A percentile compares a stretch with the other conserved stretches of the same genome.
Conservation (phyloP, 1,140 invertebrate species). For the Agrilus planipennis region DNA sequence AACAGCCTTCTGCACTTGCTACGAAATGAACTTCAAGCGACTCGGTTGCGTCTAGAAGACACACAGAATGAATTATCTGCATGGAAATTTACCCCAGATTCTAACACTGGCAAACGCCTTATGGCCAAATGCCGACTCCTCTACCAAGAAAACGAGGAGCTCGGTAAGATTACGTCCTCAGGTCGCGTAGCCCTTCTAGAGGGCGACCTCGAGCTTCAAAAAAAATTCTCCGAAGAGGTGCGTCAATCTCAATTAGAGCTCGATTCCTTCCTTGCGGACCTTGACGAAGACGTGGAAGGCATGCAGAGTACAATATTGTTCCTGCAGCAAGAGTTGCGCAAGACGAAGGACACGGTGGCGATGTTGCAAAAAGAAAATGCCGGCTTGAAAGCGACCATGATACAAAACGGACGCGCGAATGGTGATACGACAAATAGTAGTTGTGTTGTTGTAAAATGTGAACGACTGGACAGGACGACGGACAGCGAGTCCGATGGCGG, state of each 20-base stretch:
- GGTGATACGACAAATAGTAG: too few relatives aligned
- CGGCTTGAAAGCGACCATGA: constrained; percentile 24
- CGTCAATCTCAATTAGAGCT: constrained; percentile 94
- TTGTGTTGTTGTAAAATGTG: constrained; percentile 32
- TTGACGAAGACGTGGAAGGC: constrained; percentile 95
- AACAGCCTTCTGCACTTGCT: constrained; percentile 89
- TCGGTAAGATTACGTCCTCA: constrained; percentile 90
- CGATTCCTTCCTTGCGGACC: constrained; percentile 88
- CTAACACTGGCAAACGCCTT: constrained; percentile 91
- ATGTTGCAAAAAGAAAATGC: constrained; percentile 29
- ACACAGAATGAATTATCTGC: constrained; percentile 95
- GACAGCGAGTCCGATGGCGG: constrained; percentile 36
- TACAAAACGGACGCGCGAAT: constrained; percentile 25
- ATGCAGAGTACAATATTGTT: constrained; percentile 96
- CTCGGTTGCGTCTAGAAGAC: constrained; percentile 86
- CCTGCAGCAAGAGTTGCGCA: constrained; percentile 81
- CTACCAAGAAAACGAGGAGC: constrained; percentile 97
- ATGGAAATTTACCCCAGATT: constrained; percentile 98
- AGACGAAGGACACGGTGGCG: constrained; percentile 51
- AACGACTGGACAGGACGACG: constrained; percentile 37
- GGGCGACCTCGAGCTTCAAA: constrained; percentile 88
- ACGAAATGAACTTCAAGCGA: constrained; percentile 79
- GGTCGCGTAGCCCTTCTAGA: constrained; percentile 91
- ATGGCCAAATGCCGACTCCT: constrained; percentile 95
- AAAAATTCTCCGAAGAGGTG: constrained; percentile 91